Conservation (phyloP, 2,113 vertebrate species). For the Ophthalmolycus amberensis region DNA sequence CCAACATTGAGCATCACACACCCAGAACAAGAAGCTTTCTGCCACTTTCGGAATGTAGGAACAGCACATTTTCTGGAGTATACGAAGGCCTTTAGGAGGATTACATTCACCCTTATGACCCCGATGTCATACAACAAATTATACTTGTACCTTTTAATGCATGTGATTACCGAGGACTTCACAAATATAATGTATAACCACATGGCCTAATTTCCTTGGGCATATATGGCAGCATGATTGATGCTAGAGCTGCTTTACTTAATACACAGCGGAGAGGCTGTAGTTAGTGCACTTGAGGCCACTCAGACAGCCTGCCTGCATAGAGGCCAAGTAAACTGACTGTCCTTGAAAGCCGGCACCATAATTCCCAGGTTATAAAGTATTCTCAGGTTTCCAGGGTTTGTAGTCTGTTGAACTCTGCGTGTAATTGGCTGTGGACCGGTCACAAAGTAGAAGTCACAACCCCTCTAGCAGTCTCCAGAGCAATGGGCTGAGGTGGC, state of each 20-base stretch:
- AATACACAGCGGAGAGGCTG: constrained; percentile 39
- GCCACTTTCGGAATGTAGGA: neutral
- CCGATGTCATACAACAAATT: neutral
- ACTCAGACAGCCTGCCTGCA: constrained; percentile 45
- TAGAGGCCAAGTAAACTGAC: constrained; percentile 32
- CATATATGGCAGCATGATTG: constrained; percentile 40
- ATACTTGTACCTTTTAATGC: neutral
- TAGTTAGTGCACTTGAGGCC: constrained; percentile 23
- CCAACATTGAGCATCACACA: neutral
- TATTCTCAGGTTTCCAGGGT: constrained; percentile 24
- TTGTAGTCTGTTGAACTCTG: constrained; percentile 12
- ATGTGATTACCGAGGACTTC: constrained; percentile 24
- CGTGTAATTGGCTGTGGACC: constrained; percentile 7
- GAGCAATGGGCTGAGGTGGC: neutral
- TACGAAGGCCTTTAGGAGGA: neutral
- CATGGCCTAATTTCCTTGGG: constrained; percentile 51
- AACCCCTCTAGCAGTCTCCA: constrained; percentile 8
- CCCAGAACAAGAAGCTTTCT: neutral
- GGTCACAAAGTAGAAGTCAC: constrained; percentile 27
- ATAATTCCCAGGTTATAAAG: constrained; percentile 17
- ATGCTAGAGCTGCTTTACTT: constrained; percentile 38
- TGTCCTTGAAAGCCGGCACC: constrained; percentile 66
- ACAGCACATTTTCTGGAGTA: neutral
- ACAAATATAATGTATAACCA: constrained; percentile 11
- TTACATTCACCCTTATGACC: neutral